Conservation (phyloP, 2,888 invertebrate species). For the Lydus trimaculatus region DNA sequence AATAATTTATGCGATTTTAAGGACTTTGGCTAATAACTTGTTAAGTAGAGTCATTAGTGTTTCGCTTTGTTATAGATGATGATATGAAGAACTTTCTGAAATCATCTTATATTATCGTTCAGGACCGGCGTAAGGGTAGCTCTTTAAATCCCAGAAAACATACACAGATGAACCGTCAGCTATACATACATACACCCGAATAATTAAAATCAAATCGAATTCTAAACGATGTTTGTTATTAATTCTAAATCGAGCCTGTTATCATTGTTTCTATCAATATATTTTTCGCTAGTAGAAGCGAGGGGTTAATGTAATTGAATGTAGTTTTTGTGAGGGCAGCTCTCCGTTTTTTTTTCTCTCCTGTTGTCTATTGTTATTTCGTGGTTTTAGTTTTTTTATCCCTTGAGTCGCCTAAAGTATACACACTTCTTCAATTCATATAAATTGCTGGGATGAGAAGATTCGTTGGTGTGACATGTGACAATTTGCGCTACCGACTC, state of each 20-base stretch:
- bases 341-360: background rate
- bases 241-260: too few relatives aligned
- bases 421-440: constrained; percentile 56
- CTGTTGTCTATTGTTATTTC: constrained; percentile 1
- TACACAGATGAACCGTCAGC: too few relatives aligned
- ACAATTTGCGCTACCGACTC: constrained; percentile 45
- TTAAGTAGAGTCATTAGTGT: constrained; percentile 36
- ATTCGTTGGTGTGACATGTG: constrained; percentile 48
- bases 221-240: background rate
- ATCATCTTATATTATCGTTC: background rate
- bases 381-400: constrained; percentile 3
- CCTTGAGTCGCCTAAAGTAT: constrained; percentile 35
- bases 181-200: too few relatives aligned
- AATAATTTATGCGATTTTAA: constrained; percentile 53
- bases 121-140: background rate
- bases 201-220: too few relatives aligned
- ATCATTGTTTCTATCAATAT: background rate
- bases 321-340: constrained; percentile 4
- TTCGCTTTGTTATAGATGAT: constrained; percentile 27
- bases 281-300: background rate
- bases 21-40: constrained; percentile 50
- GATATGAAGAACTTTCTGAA: constrained; percentile 3
- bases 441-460: constrained; percentile 46
- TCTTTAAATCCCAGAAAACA: too few relatives aligned
- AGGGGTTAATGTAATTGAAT: constrained; percentile 11